Conservation (phyloP, 2,797 vertebrate species). For the Heliangelus exortis region DNA sequence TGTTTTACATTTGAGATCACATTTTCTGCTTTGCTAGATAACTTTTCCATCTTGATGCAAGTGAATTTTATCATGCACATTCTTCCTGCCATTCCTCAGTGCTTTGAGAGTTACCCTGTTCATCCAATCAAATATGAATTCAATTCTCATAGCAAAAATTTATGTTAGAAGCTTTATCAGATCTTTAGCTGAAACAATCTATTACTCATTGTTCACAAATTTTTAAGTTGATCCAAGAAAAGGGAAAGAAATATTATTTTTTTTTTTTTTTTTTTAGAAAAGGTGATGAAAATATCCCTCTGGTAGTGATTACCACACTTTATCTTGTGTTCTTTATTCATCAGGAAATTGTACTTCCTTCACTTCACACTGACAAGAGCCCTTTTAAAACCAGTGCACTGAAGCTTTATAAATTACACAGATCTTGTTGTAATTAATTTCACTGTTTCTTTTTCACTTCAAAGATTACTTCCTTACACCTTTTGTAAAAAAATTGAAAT, state of each 20-base stretch:
- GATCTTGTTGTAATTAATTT: conserved; percentile 68
- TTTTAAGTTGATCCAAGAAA: conserved; percentile 56
- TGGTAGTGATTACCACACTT: conserved; percentile 53
- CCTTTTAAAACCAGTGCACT: conserved; percentile 54
- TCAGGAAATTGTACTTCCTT: conserved; percentile 73
- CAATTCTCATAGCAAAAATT: background rate
- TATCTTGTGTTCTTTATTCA: conserved; percentile 31
- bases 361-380: conserved; percentile 61
- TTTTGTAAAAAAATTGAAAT: background rate
- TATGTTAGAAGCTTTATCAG: background rate
- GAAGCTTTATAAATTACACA: conserved; percentile 63
- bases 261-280: background rate
- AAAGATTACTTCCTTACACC: background rate
- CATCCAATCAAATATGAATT: background rate
- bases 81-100: background rate
- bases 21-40: background rate
- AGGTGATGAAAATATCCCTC: conserved; percentile 2
- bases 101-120: background rate
- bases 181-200: conserved; percentile 47
- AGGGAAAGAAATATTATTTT: too few relatives aligned
- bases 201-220: conserved; percentile 26
- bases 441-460: conserved; percentile 13
- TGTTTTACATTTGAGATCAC: conserved; percentile 9
- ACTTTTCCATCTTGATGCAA: background rate
- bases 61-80: background rate